Conservation (phyloP, 2,797 vertebrate species). For the Aplochiton taeniatus region DNA sequence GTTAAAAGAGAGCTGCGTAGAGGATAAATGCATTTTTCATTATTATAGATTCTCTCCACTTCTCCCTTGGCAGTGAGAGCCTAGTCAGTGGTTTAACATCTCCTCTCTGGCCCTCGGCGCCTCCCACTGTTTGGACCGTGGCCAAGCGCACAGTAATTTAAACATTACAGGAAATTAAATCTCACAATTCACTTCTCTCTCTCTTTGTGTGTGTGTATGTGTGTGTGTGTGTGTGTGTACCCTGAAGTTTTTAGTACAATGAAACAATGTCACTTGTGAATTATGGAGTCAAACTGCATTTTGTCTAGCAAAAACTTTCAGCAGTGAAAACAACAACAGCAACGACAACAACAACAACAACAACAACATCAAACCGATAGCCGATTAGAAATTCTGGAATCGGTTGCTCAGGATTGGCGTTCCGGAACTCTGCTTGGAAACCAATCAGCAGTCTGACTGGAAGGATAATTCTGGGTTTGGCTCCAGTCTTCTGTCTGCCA, state of each 20-base stretch:
- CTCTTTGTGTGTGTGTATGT: no score
- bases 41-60: constrained; percentile 76
- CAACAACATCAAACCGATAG: no score
- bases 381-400: no score
- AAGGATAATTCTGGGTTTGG: no score
- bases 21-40: constrained; percentile 77
- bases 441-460: no score
- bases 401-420: no score
- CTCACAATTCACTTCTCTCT: constrained; percentile 86
- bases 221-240: no score
- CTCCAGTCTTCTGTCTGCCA: no score
- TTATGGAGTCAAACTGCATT: constrained; percentile 93
- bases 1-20: constrained; percentile 40
- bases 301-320: constrained; percentile 84
- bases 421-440: no score
- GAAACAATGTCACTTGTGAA: constrained; percentile 93
- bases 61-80: constrained; percentile 82
- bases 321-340: constrained; percentile 84
- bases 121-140: constrained; percentile 51
- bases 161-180: constrained; percentile 99
- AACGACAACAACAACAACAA: no score
- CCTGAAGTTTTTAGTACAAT: constrained; percentile 93
- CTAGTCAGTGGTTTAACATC: constrained; percentile 88
- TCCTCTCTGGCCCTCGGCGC: constrained; percentile 86
- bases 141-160: constrained; percentile 88